Evolutionary conservation across 1,140 invertebrate genomes (phyloP).

Genomic region (Drosophila chauvacae): DNA sequence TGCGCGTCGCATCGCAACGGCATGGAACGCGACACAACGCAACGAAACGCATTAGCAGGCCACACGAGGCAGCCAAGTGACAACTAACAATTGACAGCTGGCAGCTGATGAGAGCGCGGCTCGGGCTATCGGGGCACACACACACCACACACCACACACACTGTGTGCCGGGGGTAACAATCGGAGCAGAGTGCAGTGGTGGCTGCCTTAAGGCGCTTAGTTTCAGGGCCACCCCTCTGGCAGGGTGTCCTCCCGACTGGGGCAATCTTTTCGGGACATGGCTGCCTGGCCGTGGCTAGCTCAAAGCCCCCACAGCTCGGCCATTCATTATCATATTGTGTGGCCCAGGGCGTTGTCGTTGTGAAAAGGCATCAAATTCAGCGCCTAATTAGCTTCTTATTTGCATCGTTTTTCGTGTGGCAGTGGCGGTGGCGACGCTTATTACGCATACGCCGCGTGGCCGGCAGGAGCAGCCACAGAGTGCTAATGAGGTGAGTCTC

Average conservation of each 20-base stretch:
- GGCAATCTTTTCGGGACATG: constrained; percentile 3
- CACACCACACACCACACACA: no score
- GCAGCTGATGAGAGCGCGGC: constrained; percentile 28
- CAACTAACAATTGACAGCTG: constrained; percentile 67
- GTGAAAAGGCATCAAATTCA: constrained; percentile 46
- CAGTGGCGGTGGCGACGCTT: constrained; percentile 18
- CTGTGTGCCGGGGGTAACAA: neutral
- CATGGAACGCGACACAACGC: constrained; percentile 29
- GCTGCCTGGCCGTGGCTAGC: neutral
- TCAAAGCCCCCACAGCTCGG: neutral
- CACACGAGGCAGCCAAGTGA: constrained; percentile 70
- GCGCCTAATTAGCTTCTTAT: constrained; percentile 55
- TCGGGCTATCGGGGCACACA: neutral
- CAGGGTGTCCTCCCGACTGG: neutral
- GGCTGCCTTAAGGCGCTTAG: constrained; percentile 49
- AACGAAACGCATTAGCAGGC: constrained; percentile 69
- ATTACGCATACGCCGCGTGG: constrained; percentile 46
- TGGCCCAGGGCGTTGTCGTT: constrained; percentile 1
- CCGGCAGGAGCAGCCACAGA: constrained; percentile 25
- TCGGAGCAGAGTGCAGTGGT: neutral
- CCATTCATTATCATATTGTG: constrained; percentile 36
- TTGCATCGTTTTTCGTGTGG: constrained; percentile 34
- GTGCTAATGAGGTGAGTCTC: constrained; percentile 55
- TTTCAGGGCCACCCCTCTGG: neutral
- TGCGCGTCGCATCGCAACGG: constrained; percentile 59